Percentiles rank a stretch among this genome's conserved stretches.
These are phyloP conservation scores for Drosophila fulvimacula DNA, from an alignment of 2,888 invertebrate species.

Conservation along the genomic window DNA sequence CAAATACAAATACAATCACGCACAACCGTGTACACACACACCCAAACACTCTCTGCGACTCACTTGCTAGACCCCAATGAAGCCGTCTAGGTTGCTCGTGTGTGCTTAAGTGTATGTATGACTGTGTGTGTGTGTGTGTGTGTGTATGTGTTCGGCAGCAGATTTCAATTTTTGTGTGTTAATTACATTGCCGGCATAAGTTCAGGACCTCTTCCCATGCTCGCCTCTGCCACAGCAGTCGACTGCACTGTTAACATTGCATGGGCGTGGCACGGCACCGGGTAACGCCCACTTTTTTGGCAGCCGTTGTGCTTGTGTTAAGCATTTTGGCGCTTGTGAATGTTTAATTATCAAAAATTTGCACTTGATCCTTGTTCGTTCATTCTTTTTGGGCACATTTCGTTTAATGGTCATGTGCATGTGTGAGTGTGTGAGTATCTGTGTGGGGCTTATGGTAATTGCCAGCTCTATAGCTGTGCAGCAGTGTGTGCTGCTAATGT, in stretches of 20 bases:
- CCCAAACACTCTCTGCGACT: slow-evolving; percentile 24
- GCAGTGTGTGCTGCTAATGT: slow-evolving; percentile 57
- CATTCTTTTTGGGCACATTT: slow-evolving; percentile 55
- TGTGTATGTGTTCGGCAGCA: slow-evolving; percentile 59
- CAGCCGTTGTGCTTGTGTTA: slow-evolving; percentile 62
- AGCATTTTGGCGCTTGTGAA: slow-evolving; percentile 77
- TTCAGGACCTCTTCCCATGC: slow-evolving; percentile 38
- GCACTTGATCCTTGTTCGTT: slow-evolving; percentile 71
- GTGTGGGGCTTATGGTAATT: slow-evolving; percentile 66
- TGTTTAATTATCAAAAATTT: slow-evolving; percentile 79
- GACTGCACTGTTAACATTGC: slow-evolving; percentile 31
- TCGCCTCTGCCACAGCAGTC: background rate
- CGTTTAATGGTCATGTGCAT: slow-evolving; percentile 41
- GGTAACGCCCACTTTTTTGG: slow-evolving; percentile 22
- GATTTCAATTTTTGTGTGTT: slow-evolving; percentile 79
- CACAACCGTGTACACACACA: slow-evolving; percentile 10
- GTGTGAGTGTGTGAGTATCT: slow-evolving; percentile 12
- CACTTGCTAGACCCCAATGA: slow-evolving; percentile 71
- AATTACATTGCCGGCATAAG: slow-evolving; percentile 75
- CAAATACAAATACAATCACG: slow-evolving; percentile 43
- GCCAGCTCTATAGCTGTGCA: slow-evolving; percentile 33
- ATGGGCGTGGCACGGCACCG: slow-evolving; percentile 57
- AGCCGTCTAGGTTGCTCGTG: slow-evolving; percentile 54
- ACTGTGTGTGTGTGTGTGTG: slow-evolving; percentile 17
- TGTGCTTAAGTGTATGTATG: slow-evolving; percentile 21